phyloP scores from a whole-genome alignment of 92 coral and sea anemone genomes.

The Siderastrea radians region DNA sequence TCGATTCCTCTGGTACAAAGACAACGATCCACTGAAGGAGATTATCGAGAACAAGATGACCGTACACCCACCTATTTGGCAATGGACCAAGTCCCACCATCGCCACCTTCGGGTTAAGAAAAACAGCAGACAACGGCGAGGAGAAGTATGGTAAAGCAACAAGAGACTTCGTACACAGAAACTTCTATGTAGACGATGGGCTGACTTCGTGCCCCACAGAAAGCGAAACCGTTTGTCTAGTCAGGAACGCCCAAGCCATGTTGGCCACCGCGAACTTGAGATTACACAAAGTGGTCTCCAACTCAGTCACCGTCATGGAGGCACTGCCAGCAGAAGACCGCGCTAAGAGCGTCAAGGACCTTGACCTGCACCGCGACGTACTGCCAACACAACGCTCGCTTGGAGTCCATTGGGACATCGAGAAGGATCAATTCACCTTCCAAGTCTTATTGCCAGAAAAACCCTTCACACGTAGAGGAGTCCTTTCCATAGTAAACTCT shows the following conservation, averaged over 20 bases:
- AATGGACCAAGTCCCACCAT: too few species aligned
- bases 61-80: not conserved
- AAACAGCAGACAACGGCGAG: constrained; percentile 13
- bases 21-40: not conserved
- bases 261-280: too few species aligned
- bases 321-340: too few species aligned
- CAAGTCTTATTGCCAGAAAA: not conserved
- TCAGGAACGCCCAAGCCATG: too few species aligned
- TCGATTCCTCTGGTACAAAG: constrained; percentile 14
- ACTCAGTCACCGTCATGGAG: too few species aligned
- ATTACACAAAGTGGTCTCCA: too few species aligned
- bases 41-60: constrained; percentile 12
- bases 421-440: not conserved
- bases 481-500: constrained; percentile 22
- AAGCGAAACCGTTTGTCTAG: too few species aligned
- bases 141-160: constrained; percentile 23
- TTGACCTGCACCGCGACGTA: not conserved
- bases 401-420: not conserved
- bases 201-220: not conserved
- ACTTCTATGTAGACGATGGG: not conserved
- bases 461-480: not conserved
- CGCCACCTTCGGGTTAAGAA: too few species aligned
- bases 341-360: not conserved
- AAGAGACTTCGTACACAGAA: not conserved
- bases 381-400: not conserved